phyloP scores from a whole-genome alignment of 1,140 invertebrate genomes.

The Apis laboriosa region DNA sequence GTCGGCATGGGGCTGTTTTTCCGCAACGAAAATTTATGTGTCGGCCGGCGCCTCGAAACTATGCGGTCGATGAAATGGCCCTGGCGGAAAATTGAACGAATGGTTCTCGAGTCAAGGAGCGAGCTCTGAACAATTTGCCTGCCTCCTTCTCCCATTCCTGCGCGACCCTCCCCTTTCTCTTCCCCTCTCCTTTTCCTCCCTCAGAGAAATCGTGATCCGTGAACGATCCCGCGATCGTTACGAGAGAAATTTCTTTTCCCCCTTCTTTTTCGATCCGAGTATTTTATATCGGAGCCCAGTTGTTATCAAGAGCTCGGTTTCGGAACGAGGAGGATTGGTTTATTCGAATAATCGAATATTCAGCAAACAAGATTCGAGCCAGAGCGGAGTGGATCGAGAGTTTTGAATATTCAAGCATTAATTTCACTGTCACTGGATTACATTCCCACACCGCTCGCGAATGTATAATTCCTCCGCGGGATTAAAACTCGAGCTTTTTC shows the following conservation, averaged over 20 bases:
- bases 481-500: not conserved
- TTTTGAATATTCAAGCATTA: conserved; percentile 35
- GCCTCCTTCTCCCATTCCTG: not conserved
- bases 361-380: conserved; percentile 13
- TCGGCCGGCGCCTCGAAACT: conserved; percentile 55
- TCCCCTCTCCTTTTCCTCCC: too few species aligned
- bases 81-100: conserved; percentile 26
- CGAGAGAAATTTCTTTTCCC: not conserved
- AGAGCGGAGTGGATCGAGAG: conserved; percentile 1
- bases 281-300: not conserved
- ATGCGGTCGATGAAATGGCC: conserved; percentile 22
- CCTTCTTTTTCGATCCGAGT: too few species aligned
- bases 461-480: not conserved
- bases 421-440: conserved; percentile 10
- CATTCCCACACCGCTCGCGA: not conserved
- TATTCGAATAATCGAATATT: conserved; percentile 33
- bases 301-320: not conserved
- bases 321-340: not conserved
- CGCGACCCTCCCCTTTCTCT: too few species aligned
- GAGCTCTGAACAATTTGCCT: conserved; percentile 45
- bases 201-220: not conserved
- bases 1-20: conserved; percentile 11
- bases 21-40: conserved; percentile 62
- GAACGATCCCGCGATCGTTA: not conserved
- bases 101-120: conserved; percentile 23